Conservation (phyloP, 2,797 vertebrate species). For the Arrhamphus sclerolepis region DNA sequence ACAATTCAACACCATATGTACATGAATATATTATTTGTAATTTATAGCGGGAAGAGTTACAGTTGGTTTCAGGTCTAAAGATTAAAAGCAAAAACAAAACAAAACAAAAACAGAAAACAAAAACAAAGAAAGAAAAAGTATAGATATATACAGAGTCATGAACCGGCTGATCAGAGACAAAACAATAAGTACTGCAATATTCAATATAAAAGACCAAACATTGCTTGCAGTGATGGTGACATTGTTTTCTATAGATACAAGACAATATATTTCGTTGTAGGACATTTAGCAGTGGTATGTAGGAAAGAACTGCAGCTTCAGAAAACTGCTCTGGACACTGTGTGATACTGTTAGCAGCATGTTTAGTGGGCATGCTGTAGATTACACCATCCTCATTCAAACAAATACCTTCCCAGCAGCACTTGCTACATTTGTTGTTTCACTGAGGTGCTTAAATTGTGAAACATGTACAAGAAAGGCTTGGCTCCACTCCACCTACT, state of each 20-base stretch:
- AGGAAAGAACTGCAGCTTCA: slow-evolving; percentile 3
- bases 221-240: slow-evolving; percentile 61
- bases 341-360: slow-evolving; percentile 41
- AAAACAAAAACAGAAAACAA: slow-evolving; percentile 22
- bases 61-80: slow-evolving; percentile 50
- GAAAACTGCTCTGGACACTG: slow-evolving; percentile 22
- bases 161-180: slow-evolving; percentile 18
- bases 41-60: slow-evolving; percentile 47
- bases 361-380: slow-evolving; percentile 51
- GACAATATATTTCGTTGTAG: background rate
- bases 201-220: slow-evolving; percentile 23
- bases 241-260: background rate
- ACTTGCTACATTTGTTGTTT: slow-evolving; percentile 57
- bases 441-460: slow-evolving; percentile 41
- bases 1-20: slow-evolving; percentile 49
- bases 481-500: slow-evolving; percentile 53
- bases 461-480: slow-evolving; percentile 39
- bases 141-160: slow-evolving; percentile 12
- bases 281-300: too few species aligned
- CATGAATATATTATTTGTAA: slow-evolving; percentile 49
- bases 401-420: slow-evolving; percentile 47
- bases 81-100: slow-evolving; percentile 29
- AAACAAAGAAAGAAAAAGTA: slow-evolving; percentile 22
- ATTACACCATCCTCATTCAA: slow-evolving; percentile 39
- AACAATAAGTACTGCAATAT: slow-evolving; percentile 4